Evolutionary conservation across 2,888 invertebrate species (phyloP), one percentile per base, ranked within the genome.

Genomic region (Acleris cristana): DNA sequence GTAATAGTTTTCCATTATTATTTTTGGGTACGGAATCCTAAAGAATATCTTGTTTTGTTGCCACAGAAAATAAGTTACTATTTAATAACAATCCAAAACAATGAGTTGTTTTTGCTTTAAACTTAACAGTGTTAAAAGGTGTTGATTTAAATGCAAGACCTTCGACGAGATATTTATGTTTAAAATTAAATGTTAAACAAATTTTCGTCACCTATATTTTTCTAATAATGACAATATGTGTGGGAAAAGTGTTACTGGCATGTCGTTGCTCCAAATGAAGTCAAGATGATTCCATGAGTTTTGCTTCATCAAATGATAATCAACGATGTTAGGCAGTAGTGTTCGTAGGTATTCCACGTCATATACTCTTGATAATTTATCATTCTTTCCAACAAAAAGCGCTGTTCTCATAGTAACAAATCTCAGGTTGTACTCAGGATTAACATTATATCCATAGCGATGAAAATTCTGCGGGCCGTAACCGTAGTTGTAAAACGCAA

Each of bases 301-400:
- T 3, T 73, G 69, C 6, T 76, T 70, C 61, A 84, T 67, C 1
- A 81, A 60, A 3, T 70, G 69, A 54, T 78, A 82, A 2, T 77
- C 69, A 1, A 78, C 74, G 1, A 82, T 78, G 70, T 83, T 84
- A 1, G 81, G 78, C 12, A 86, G 68, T 3, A 55, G 58, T 16
- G 69, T 66, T n/a, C 72, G 71, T 12, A 80, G 45, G 19, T 45
- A 64, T 66, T 64, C 68, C 34, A 70, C 70, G 56, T 71, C 71
- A 19, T 51, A 44, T 10, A 64, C 48, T 45, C 26, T 48, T 0
- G 94, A 88, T n/a, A 95, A 72, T 78, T 87, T 89, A 72, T 95
- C 95, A 52, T 93, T 92, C 1, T 78, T 82, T 5, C 93, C 93
- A 66, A 86, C 92, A 67, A 93, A 87, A 14, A 95, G 71, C 6